Conservation (phyloP, 1,140 invertebrate species). For the Mactra quadrangularis region DNA sequence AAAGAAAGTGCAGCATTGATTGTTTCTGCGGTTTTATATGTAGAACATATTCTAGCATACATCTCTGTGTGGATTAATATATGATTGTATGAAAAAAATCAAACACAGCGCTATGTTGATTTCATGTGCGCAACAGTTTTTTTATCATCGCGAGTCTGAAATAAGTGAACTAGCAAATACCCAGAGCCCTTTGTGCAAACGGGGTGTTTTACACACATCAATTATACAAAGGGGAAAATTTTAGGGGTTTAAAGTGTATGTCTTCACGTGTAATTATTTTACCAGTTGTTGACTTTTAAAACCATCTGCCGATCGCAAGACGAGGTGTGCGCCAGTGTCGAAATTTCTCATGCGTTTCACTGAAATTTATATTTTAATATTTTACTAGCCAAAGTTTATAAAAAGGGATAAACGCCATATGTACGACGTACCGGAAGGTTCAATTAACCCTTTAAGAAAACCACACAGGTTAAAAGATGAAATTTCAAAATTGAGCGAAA, state of each 20-base stretch:
- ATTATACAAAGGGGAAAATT: slow-evolving; percentile 53
- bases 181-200: slow-evolving; percentile 56
- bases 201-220: slow-evolving; percentile 40
- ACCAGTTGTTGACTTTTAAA: slow-evolving; percentile 7
- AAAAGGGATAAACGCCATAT: slow-evolving; percentile 47
- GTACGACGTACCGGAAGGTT: slow-evolving; percentile 59
- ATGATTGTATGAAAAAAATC: too few species aligned
- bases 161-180: slow-evolving; percentile 5
- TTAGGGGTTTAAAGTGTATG: slow-evolving; percentile 18
- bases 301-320: slow-evolving; percentile 51
- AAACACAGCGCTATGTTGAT: too few species aligned
- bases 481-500: slow-evolving; percentile 14
- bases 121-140: slow-evolving; percentile 26
- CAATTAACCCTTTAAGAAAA: slow-evolving; percentile 52
- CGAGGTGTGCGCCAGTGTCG: slow-evolving; percentile 39
- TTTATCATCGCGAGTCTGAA: not conserved
- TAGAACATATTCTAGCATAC: too few species aligned
- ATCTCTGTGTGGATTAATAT: too few species aligned
- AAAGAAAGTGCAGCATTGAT: too few species aligned
- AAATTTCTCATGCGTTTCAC: slow-evolving; percentile 51
- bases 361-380: slow-evolving; percentile 64
- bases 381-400: slow-evolving; percentile 48
- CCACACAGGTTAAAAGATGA: slow-evolving; percentile 47
- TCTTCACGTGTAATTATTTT: slow-evolving; percentile 56
- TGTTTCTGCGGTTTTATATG: too few species aligned